A percentile compares a stretch with the other conserved stretches of the same genome.
Evolutionary conservation across 2,888 invertebrate species (phyloP).

Genomic region (Lordiphosa andalusiaca): DNA sequence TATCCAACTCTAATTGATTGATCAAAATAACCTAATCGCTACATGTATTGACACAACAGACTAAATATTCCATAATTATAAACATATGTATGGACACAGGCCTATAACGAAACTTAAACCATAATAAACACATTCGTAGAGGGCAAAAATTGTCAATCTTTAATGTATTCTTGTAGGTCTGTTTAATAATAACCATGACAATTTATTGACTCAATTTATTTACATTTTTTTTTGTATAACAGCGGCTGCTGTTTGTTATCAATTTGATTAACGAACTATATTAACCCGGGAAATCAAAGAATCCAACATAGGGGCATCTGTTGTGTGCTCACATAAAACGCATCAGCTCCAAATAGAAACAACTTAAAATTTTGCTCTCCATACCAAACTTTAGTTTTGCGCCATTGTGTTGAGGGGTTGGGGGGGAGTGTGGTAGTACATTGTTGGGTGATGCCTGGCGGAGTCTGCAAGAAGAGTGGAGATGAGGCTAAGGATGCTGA

Average conservation of each 20-base stretch:
- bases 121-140: constrained; percentile 10
- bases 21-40: constrained; percentile 8
- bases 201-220: no score
- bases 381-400: constrained; percentile 15
- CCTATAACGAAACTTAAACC: not conserved
- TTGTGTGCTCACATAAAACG: not conserved
- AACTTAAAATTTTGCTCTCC: constrained; percentile 52
- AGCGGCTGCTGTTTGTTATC: no score
- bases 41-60: constrained; percentile 1
- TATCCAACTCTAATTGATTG: constrained; percentile 4
- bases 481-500: no score
- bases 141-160: not conserved
- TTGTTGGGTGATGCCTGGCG: constrained; percentile 3
- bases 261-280: no score
- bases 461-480: not conserved
- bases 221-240: no score
- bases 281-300: not conserved
- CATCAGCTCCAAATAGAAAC: constrained; percentile 15
- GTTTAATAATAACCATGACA: not conserved
- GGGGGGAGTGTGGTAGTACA: not conserved
- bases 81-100: not conserved
- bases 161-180: not conserved
- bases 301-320: not conserved
- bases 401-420: not conserved
- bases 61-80: constrained; percentile 8